Base-by-base conservation (phyloP, 2,797 vertebrate species). In the Sciaenops ocellatus region DNA sequence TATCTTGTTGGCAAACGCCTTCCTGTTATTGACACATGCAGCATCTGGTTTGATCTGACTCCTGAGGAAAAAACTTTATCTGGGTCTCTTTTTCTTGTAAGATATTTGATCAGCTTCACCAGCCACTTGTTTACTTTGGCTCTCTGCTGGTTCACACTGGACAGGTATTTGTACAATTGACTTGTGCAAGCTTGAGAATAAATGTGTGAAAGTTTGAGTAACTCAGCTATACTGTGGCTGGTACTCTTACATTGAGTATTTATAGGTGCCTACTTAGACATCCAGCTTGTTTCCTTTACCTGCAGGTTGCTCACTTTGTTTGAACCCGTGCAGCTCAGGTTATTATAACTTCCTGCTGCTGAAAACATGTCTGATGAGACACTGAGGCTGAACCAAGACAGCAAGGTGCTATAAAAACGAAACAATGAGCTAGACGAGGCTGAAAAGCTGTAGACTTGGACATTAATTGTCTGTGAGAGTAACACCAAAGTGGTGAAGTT, bases 11-110 rank as follows among this genome's bases (percentile, higher is more conserved):
- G 48, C 57, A 54, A 73, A 76, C 65, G 59, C 26, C 65, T 4
- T 44, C 77, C 57, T 11, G 48, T 61, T 68, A 62, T 51, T 17
- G 66, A 67, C 68, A 66, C 63, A 10, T 69, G 18, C 17, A 10
- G 42, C 28, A 20, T 64, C 7, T 59, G 18, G 51, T 79, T 65
- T 85, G 61, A 83, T 77, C 52, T 68, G n/a, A 12, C 77, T 71
- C 59, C 54, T 22, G 28, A 73, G 74, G n/a, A n/a, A n/a, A 66
- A 79, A 71, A 47, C 34, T 9, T 8, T 12, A 12, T 67, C 51
- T 22, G 52, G 4, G 52, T 48, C 42, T 69, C 42, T 61, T 65
- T 34, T 44, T 63, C 22, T 22, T 60, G 51, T 59, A 44, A 9
- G 26, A 60, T 28, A 18, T 69, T 82, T 69, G 54, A 73, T 8